Conservation (phyloP, 1,140 invertebrate species). For the Anastrepha ludens region DNA sequence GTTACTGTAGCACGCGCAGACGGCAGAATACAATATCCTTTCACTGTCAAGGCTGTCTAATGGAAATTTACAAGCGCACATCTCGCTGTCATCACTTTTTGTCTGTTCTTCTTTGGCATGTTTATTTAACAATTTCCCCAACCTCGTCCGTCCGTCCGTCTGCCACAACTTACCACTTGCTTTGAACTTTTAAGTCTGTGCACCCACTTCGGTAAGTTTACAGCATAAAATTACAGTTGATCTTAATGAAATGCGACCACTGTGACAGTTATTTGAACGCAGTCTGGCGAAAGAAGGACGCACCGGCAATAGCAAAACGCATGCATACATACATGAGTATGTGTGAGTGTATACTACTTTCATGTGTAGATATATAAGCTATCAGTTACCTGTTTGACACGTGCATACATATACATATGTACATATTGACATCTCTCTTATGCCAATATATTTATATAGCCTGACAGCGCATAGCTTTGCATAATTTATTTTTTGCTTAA, state of each 20-base stretch:
- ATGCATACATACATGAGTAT: background rate
- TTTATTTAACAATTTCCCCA: background rate
- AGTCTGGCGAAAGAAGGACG: background rate
- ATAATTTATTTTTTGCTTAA: background rate
- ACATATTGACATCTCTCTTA: background rate
- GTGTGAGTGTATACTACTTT: background rate
- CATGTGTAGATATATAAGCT: background rate
- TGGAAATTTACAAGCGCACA: background rate
- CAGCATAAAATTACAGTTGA: background rate
- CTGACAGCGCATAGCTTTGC: background rate
- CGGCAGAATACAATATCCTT: background rate
- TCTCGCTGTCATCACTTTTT: background rate
- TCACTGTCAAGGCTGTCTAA: background rate
- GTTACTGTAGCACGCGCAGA: too few relatives aligned
- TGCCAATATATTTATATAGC: background rate
- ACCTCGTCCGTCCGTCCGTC: background rate
- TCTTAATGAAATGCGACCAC: background rate
- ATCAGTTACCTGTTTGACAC: background rate
- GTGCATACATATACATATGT: background rate
- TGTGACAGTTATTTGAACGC: conserved; percentile 1
- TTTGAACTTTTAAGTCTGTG: too few relatives aligned
- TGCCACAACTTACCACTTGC: background rate
- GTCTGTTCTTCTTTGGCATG: too few relatives aligned
- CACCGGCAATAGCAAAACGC: background rate
- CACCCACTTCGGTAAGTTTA: background rate